Base-by-base conservation (phyloP, 2,797 vertebrate species). In the Columba guinea region DNA sequence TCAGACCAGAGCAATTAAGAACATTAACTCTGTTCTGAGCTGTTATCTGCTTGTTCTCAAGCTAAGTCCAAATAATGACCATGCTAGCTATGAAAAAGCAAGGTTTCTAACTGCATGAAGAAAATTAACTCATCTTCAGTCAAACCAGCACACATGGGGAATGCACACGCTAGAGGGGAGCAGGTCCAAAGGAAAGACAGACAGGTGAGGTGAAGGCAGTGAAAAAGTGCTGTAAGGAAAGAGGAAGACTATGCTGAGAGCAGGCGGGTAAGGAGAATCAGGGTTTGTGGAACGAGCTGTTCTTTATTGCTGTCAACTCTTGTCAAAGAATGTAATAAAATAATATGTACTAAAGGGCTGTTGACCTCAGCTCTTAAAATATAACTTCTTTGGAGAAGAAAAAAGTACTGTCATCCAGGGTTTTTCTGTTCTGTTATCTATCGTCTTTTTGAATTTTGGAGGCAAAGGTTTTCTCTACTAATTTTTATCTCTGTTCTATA, bases 321-420 rank as follows among this genome's bases (percentile, higher is more conserved):
- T 89, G 80, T 92, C 65, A 83, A 68, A 91, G 82, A 73, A 30
- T 41, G 62, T 69, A 89, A 59, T 89, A 90, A 93, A 91, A 87
- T 95, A 62, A 62, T 76, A 87, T 5, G 69, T 91, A 75, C 79
- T 73, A 81, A 91, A 95, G 69, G 58, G 58, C 46, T 92, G 69
- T 89, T 94, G 94, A 94, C 87, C 82, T 87, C 73, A 13, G 73
- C 79, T 94, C 77, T 91, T 96, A 82, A 93, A 96, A 92, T 89
- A 73, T 55, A 84, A 60, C 76, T 88, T 86, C 46, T 91, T 68
- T 68, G 67, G 58, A 84, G 58, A 83, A 87, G 23, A 30, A 84
- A 28, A 35, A 55, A 48, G 19, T 86, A 90, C 73, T 78, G 51
- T 84, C 62, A 73, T 69, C 41, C 76, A 78, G 87, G 44, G 44